Evolutionary conservation across 1,140 invertebrate genomes (phyloP), one percentile per base, ranked within the genome.

Genomic region (Drosophila arizonae): DNA sequence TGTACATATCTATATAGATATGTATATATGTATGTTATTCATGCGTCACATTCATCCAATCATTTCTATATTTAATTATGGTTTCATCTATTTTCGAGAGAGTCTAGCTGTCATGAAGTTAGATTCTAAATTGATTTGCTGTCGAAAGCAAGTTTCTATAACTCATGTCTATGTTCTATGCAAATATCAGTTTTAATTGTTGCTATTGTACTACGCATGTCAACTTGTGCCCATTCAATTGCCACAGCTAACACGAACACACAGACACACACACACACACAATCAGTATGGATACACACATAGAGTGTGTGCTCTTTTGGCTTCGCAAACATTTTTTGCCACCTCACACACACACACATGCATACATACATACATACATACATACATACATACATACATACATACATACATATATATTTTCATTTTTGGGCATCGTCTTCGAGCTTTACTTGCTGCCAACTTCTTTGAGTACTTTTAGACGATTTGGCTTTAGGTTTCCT

Each of bases 171-270:
- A 17, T 17, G 43, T 63, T 64, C 63, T 81, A 77, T 76, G 76
- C 79, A 79, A 87, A 87, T 79, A 87, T 87, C 75, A 76, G 81
- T 84, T 88, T 82, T 84, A 89, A 84, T 88, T 88, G 84, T 87
- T 87, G 73, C 87, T 87, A 79, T 81, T 88, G 84, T 79, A 88
- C 79, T 87, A 87, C 82, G 82, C 82, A 87, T 87, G 82, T 88
- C 79, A 88, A 87, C 82, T 86, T 86, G 69, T 82, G 62, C 79
- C 76, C 64, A 76, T 87, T 79, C 84, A 87, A 82, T 87, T 84
- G 77, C 79, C 77, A 66, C 73, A 71, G 17, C 39, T 45, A 24
- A 24, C 21, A 24, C 21, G 21, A 17, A 17, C 17, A 45, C 17
- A 43, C 43, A 36, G n/a, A n/a, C 39, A 56, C 30, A 28, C 64